Conservation (phyloP, 2,888 invertebrate species). For the Himalopsyche tibetana region DNA sequence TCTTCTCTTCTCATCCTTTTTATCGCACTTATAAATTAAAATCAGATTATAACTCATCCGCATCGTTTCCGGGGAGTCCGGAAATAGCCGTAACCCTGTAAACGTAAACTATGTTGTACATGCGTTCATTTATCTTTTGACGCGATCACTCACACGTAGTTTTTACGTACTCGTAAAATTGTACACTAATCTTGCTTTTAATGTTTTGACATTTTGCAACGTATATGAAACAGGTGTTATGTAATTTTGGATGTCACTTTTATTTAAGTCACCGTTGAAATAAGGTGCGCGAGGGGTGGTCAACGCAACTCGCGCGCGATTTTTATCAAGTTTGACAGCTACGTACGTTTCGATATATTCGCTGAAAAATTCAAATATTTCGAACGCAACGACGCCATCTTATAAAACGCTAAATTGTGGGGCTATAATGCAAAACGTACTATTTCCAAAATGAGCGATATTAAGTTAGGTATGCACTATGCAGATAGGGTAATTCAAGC, state of each 20-base stretch:
- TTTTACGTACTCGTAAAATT: constrained; percentile 29
- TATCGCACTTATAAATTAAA: not conserved
- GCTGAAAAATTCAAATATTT: no score
- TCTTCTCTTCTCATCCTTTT: not conserved
- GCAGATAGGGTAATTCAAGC: no score
- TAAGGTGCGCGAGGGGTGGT: not conserved
- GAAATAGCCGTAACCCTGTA: constrained; percentile 10
- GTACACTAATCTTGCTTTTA: not conserved
- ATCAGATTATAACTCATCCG: constrained; percentile 6
- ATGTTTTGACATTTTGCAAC: constrained; percentile 24
- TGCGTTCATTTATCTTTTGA: not conserved
- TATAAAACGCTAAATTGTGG: no score
- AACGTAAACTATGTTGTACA: not conserved
- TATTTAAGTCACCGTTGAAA: not conserved
- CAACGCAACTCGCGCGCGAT: not conserved
- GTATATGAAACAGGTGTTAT: constrained; percentile 34
- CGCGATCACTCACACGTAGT: not conserved
- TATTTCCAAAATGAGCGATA: no score
- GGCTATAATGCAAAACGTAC: no score
- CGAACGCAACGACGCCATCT: no score
- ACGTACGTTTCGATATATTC: no score
- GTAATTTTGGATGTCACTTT: constrained; percentile 8
- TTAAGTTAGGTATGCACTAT: no score
- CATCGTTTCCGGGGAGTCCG: constrained; percentile 5
- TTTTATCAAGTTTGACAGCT: no score